These are phyloP conservation scores for Paracanthobrama guichenoti DNA, from an alignment of 2,113 vertebrate species.

Conservation along the genomic window DNA sequence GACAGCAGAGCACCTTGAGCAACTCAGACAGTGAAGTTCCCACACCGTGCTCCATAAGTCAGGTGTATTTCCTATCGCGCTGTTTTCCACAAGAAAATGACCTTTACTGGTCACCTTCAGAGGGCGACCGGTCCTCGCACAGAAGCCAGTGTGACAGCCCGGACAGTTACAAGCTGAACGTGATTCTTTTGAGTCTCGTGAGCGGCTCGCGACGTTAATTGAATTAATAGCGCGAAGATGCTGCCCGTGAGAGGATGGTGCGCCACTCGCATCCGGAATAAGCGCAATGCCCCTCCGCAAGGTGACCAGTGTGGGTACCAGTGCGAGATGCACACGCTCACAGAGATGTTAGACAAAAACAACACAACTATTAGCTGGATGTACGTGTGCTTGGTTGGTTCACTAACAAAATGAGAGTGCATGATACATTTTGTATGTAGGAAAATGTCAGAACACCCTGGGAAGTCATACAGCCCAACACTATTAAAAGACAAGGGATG, in stretches of 20 bases:
- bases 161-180: background rate
- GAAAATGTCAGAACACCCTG: background rate
- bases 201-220: conserved; percentile 35
- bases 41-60: conserved; percentile 19
- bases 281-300: conserved; percentile 71
- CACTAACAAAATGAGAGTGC: background rate
- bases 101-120: conserved; percentile 80
- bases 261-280: conserved; percentile 61
- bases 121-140: conserved; percentile 52
- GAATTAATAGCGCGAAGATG: conserved; percentile 20
- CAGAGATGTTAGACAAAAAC: background rate
- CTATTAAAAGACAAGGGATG: background rate
- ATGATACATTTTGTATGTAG: background rate
- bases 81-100: conserved; percentile 68
- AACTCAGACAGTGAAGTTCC: conserved; percentile 30
- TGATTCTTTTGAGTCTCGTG: background rate
- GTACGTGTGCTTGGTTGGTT: background rate
- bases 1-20: conserved; percentile 14
- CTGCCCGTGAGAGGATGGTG: conserved; percentile 31
- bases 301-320: conserved; percentile 69
- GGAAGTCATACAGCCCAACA: background rate
- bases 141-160: conserved; percentile 21
- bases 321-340: conserved; percentile 7
- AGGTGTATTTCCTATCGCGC: conserved; percentile 38
- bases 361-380: conserved; percentile 16